Evolutionary conservation across 2,113 vertebrate species (phyloP).

Genomic region (Candoia aspera): DNA sequence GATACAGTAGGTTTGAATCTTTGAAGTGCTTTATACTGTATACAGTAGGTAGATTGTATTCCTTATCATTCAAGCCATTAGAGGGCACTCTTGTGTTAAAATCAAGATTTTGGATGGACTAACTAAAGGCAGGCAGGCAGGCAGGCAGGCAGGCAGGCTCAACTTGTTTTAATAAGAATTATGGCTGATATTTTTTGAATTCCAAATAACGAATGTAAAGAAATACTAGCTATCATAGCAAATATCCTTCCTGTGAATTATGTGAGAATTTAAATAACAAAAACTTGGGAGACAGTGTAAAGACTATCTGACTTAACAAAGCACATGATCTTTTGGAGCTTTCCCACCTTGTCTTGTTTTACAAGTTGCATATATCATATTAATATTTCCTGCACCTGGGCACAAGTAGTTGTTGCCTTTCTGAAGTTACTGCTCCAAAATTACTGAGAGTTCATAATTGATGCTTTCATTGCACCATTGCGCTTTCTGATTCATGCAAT

Average conservation of each 20-base stretch:
- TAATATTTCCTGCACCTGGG: background rate
- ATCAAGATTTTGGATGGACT: background rate
- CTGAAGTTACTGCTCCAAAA: background rate
- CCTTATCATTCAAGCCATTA: background rate
- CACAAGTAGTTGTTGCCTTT: background rate
- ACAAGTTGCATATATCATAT: background rate
- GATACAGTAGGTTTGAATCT: background rate
- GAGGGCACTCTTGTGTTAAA: conserved; percentile 15
- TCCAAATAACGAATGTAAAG: background rate
- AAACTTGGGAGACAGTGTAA: background rate
- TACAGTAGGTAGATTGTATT: background rate
- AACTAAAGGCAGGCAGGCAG: no score
- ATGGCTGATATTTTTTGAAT: background rate
- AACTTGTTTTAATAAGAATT: background rate
- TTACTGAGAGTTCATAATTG: background rate
- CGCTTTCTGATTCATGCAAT: background rate
- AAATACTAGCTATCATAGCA: background rate
- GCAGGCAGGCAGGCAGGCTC: background rate
- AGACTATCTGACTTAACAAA: background rate
- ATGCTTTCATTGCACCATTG: background rate
- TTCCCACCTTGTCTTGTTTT: background rate
- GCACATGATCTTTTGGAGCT: background rate
- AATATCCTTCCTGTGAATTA: background rate
- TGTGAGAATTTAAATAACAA: background rate
- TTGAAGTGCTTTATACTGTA: no score